These are phyloP conservation scores for Aleiodes leptofemur DNA, from an alignment of 2,888 invertebrate genomes.

Conservation along the genomic window DNA sequence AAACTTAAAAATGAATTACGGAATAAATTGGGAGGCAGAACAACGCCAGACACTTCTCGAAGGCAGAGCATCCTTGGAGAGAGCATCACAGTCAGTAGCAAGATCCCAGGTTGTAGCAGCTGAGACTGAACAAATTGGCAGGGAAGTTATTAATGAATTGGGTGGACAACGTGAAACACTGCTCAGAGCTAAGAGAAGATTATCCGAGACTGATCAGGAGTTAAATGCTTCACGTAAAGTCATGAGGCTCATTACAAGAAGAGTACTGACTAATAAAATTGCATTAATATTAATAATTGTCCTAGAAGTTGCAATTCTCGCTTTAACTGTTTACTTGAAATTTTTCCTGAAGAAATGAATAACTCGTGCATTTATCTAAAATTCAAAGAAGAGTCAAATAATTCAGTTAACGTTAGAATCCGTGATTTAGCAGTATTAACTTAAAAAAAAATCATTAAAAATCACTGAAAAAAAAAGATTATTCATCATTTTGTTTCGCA, in stretches of 20 bases:
- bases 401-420: too few species aligned
- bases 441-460: background rate
- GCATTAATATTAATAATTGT: slow-evolving; percentile 85
- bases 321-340: slow-evolving; percentile 80
- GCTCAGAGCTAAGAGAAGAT: slow-evolving; percentile 80
- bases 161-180: slow-evolving; percentile 86
- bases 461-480: too few species aligned
- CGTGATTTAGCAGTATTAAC: too few species aligned
- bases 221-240: slow-evolving; percentile 81
- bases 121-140: slow-evolving; percentile 88
- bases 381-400: slow-evolving; percentile 4
- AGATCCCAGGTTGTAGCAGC: slow-evolving; percentile 85
- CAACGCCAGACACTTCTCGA: slow-evolving; percentile 79
- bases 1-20: slow-evolving; percentile 65
- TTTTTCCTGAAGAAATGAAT: slow-evolving; percentile 74
- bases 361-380: background rate
- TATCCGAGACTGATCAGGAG: slow-evolving; percentile 84
- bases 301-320: slow-evolving; percentile 82
- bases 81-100: slow-evolving; percentile 81
- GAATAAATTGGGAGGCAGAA: slow-evolving; percentile 77
- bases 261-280: slow-evolving; percentile 86
- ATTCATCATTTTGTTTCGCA: too few species aligned
- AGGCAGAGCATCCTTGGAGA: slow-evolving; percentile 78
- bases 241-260: slow-evolving; percentile 81
- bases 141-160: slow-evolving; percentile 86